Conservation (phyloP, 2,888 invertebrate genomes). For the Pogonocherus hispidulus region DNA sequence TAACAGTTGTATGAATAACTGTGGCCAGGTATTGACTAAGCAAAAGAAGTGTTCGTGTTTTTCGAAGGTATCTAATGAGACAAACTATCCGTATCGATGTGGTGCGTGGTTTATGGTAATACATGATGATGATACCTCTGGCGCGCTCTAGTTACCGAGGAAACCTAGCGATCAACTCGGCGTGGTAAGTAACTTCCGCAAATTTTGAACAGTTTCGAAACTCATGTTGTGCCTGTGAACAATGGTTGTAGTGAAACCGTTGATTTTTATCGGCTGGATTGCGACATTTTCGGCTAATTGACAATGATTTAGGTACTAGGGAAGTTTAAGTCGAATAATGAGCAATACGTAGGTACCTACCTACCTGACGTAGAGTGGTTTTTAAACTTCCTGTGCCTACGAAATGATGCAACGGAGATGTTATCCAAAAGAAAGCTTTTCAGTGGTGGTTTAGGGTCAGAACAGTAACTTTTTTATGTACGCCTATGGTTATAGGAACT, state of each 20-base stretch:
- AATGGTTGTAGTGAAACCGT: conserved; percentile 40
- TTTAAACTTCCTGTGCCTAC: too few species aligned
- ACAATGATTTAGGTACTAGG: neutral
- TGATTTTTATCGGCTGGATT: conserved; percentile 42
- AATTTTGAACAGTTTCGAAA: conserved; percentile 52
- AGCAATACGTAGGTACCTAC: too few species aligned
- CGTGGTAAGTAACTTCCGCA: conserved; percentile 61
- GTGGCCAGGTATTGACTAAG: neutral
- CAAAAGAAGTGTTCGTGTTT: conserved; percentile 31
- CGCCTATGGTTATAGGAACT: too few species aligned
- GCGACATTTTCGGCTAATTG: conserved; percentile 24
- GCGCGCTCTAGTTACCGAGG: conserved; percentile 63
- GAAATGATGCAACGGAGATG: too few species aligned
- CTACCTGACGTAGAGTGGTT: too few species aligned
- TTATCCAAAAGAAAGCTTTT: too few species aligned
- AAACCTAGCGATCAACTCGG: conserved; percentile 58
- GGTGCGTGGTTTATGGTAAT: conserved; percentile 37
- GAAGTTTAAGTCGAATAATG: neutral
- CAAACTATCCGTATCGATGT: conserved; percentile 43
- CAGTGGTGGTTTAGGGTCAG: too few species aligned
- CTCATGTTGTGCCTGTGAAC: conserved; percentile 26
- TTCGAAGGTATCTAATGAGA: conserved; percentile 38
- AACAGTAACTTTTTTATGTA: too few species aligned
- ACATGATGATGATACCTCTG: conserved; percentile 47
- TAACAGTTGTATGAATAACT: neutral